Conservation (phyloP, 1,140 invertebrate genomes). For the Muscidifurax raptorellus region DNA sequence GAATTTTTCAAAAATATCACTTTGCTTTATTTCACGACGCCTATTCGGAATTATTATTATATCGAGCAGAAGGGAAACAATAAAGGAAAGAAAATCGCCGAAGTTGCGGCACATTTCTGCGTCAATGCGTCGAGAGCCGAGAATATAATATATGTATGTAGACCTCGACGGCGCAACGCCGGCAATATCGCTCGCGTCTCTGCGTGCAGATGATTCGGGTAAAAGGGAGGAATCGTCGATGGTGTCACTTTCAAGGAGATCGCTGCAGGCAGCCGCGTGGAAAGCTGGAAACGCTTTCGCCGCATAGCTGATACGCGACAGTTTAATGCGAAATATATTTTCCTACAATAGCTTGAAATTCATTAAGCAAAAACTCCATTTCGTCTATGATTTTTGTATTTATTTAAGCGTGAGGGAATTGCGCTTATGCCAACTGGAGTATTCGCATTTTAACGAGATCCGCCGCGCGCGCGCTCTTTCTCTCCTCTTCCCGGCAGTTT, state of each 20-base stretch:
- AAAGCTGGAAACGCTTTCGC: no score
- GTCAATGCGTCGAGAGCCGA: conserved; percentile 1
- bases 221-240: neutral
- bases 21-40: neutral
- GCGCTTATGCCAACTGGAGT: conserved; percentile 65
- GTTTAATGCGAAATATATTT: no score
- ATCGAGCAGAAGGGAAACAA: neutral
- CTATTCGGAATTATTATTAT: neutral
- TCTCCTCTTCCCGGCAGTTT: conserved; percentile 60
- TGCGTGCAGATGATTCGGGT: conserved; percentile 7
- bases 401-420: conserved; percentile 63
- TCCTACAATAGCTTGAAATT: neutral
- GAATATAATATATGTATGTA: neutral
- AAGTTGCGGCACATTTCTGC: conserved; percentile 14
- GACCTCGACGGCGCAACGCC: no score
- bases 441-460: conserved; percentile 69
- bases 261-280: no score
- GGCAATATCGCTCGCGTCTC: neutral
- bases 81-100: conserved; percentile 3
- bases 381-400: conserved; percentile 52
- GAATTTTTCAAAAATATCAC: neutral
- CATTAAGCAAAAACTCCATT: no score
- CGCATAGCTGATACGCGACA: no score
- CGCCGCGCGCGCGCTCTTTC: conserved; percentile 40
- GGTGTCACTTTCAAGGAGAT: conserved; percentile 1